Base-by-base conservation (phyloP, 2,888 invertebrate genomes). In the Caenorhabditis sp. region DNA sequence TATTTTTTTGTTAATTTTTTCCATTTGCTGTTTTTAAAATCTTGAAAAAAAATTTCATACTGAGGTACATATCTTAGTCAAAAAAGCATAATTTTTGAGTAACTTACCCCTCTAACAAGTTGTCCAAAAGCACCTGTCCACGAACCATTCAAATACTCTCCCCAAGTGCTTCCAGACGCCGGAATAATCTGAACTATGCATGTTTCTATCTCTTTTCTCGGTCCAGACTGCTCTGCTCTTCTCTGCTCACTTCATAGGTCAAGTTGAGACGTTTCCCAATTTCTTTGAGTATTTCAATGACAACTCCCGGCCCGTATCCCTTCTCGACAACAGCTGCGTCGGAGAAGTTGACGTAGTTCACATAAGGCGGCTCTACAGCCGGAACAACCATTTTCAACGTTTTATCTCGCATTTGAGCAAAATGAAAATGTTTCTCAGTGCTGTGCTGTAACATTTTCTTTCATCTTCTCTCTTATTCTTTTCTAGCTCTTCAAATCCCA, bases 251-350 rank as follows among this genome's bases (percentile, higher is more conserved):
- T 56, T 87, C 83, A 65, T 89, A 90, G 15, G 88, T 88, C 26
- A 90, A 69, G 72, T 90, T 88, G 18, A 90, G 84, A 5, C 83
- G 78, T 20, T 82, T 77, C 28, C 79, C 83, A 35, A 90, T 81
- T 35, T 87, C 87, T 64, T 87, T 86, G 71, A 90, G 67, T 62
- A 90, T 89, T 67, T 90, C 88, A 50, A 90, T 88, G 13, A 89
- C 89, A n/a, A 90, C 85, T 32, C 90, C 90, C n/a, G 90, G 90
- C 28, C 88, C 87, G 69, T 85, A 89, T 15, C 89, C 89, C 18
- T 64, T 74, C 18, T 85, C 85, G n/a, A 64, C 55, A 51, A 78
- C 80, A 35, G 85, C 88, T 13, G 83, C 86, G 53, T 85, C 78
- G 0, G 88, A 72, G 32, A 87, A 85, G 76, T 90, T 90, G 20